Evolutionary conservation across 2,113 vertebrate genomes (phyloP).

Genomic region (Lepus americanus): DNA sequence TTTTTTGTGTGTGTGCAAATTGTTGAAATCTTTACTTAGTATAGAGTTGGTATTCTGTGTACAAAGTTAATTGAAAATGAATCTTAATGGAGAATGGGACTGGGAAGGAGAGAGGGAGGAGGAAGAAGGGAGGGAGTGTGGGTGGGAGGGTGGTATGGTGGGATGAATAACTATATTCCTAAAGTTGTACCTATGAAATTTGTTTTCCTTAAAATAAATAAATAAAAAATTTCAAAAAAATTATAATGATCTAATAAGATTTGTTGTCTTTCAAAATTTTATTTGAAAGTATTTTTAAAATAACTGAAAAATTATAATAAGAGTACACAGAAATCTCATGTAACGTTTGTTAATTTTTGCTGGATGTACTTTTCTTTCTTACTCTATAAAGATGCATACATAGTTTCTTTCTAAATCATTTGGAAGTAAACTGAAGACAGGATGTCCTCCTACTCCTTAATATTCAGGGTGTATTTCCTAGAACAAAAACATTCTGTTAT

Average conservation of each 20-base stretch:
- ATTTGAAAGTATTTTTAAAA: conserved; percentile 44
- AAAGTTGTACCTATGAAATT: too few relatives aligned
- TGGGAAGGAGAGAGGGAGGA: too few relatives aligned
- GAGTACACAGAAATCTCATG: background rate
- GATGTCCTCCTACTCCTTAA: background rate
- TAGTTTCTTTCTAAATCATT: background rate
- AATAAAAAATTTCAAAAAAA: too few relatives aligned
- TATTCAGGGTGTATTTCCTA: background rate
- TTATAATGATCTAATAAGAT: background rate
- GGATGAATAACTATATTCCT: too few relatives aligned
- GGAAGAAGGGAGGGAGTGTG: too few relatives aligned
- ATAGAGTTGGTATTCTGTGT: too few relatives aligned
- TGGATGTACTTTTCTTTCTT: background rate
- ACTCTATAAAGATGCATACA: background rate
- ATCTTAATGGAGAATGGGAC: too few relatives aligned
- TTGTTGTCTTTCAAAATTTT: background rate
- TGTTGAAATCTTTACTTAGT: too few relatives aligned
- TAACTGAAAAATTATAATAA: conserved; percentile 30
- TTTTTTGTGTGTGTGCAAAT: too few relatives aligned
- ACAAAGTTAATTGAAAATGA: too few relatives aligned
- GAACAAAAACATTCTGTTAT: background rate
- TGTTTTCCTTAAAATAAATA: too few relatives aligned
- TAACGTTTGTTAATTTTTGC: background rate
- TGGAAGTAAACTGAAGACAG: background rate
- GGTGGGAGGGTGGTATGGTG: too few relatives aligned